Base-by-base conservation (phyloP, 2,888 invertebrate species). In the Cantharis flavilabris region DNA sequence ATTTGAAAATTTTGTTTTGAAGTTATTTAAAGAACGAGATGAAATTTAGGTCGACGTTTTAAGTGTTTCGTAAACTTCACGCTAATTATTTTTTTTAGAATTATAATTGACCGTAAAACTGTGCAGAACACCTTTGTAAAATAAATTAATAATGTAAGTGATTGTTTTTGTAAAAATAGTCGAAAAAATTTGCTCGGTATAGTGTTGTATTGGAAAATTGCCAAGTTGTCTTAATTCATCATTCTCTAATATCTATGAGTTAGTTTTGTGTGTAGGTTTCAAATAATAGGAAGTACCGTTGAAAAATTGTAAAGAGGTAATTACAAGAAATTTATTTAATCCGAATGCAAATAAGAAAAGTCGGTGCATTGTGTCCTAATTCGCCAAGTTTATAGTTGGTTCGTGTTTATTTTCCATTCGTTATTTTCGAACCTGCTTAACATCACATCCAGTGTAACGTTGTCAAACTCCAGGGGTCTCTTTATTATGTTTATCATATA, bases 191-290 rank as follows among this genome's bases (percentile, higher is more conserved):
- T 80, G 80, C 81, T 78, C 76, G 76, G 76, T 73, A 77, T 28
- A 74, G 73, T 76, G 73, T 77, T 73, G 71, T 73, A 73, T 75
- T 81, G 81, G 81, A 80, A 71, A 23, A 62, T 62, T 76, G 81
- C 83, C 83, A 84, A 78, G 74, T 75, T 76, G 82, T 81, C 81
- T 76, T 81, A 80, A 83, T 84, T 80, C 83, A 83, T 84, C 83
- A 84, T 84, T 81, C 81, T 78, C 80, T 82, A 84, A 84, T 83
- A 83, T 84, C 81, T 78, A 80, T 79, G 81, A 77, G 65, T 79
- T 74, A 82, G 80, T 82, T 80, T 80, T 77, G 80, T 80, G 80
- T 78, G 79, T 81, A 81, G 81, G 83, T 82, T 83, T 82, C 81
- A 79, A 82, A 83, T 82, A 82, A 82, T 81, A 81, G 81, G 75